Evolutionary conservation across 2,888 invertebrate species (phyloP).

Genomic region (Gandaritis pyraliata): DNA sequence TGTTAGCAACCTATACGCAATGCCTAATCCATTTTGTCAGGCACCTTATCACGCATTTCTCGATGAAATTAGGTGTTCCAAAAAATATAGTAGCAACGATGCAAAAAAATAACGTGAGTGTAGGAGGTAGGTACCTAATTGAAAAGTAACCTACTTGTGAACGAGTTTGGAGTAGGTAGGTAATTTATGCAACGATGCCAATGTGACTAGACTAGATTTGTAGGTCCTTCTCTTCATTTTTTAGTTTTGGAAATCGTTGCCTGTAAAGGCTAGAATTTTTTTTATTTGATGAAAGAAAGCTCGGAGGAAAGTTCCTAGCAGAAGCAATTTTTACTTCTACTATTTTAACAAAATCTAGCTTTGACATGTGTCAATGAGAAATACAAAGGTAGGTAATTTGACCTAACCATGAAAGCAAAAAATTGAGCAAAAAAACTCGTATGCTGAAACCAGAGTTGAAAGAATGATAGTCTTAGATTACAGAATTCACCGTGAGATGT

Average conservation of each 20-base stretch:
- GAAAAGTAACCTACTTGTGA: not conserved
- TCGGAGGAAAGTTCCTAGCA: no score
- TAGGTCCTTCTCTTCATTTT: not conserved
- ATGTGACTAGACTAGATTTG: slow-evolving; percentile 25
- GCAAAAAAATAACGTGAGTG: not conserved
- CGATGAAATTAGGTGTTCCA: not conserved
- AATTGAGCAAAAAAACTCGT: no score
- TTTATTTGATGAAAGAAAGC: not conserved
- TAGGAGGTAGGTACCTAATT: slow-evolving; percentile 1
- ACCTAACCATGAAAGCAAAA: no score
- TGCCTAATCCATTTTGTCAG: not conserved
- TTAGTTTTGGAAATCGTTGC: not conserved
- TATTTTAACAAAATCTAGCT: no score
- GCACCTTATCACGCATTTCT: no score
- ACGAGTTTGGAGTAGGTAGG: slow-evolving; percentile 3
- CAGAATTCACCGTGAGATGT: no score
- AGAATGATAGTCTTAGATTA: no score
- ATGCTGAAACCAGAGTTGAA: no score
- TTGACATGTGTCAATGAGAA: no score
- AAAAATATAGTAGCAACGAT: not conserved
- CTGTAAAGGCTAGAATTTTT: no score
- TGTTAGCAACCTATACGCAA: not conserved
- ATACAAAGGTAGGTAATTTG: no score
- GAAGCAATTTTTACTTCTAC: no score
- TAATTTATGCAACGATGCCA: slow-evolving; percentile 24